Base-by-base conservation (phyloP, 1,140 invertebrate genomes). In the Calliphora vicina region DNA sequence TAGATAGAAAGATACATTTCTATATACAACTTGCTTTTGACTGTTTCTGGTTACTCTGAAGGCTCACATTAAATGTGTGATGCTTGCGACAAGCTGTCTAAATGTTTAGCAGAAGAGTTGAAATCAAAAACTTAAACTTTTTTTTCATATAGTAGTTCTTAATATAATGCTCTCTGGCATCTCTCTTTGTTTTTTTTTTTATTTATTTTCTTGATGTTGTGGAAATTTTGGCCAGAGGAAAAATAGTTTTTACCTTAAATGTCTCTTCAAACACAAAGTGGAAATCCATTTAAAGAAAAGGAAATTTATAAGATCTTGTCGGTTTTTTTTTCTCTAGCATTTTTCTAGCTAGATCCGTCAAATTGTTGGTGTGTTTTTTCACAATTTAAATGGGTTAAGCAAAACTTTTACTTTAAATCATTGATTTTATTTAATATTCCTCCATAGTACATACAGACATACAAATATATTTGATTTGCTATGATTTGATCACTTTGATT, bases 261-360 rank as follows among this genome's bases (percentile, higher is more conserved):
- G 61, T 67, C 61, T 20, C 25, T 23, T 17, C 13, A 67, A 67
- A 67, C 61, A 67, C 61, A 67, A 23, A 23, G 61, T 67, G 61
- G 61, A 67, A 67, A 67, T 67, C 61, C 61, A 67, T 67, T 67
- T 67, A 67, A 67, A 67, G 61, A 67, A 67, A 67, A 67, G 61
- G 61, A 67, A 67, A 67, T 67, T 67, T 67, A 67, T 67, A 25
- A 25, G 5, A 23, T 23, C 45, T 50, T 50, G 45, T 12, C 12
- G 4, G 12, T 67, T 67, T 67, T 67, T n/a, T n/a, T n/a, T n/a
- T n/a, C n/a, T n/a, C n/a, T n/a, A n/a, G n/a, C n/a, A n/a, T n/a
- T n/a, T n/a, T n/a, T n/a, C n/a, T n/a, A n/a, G n/a, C 61, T 23
- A 67, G 61, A 67, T 67, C 61, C 61, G 61, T 67, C 23, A 25